Base-by-base conservation (phyloP, 1,140 invertebrate genomes). In the Agrypnia vestita region DNA sequence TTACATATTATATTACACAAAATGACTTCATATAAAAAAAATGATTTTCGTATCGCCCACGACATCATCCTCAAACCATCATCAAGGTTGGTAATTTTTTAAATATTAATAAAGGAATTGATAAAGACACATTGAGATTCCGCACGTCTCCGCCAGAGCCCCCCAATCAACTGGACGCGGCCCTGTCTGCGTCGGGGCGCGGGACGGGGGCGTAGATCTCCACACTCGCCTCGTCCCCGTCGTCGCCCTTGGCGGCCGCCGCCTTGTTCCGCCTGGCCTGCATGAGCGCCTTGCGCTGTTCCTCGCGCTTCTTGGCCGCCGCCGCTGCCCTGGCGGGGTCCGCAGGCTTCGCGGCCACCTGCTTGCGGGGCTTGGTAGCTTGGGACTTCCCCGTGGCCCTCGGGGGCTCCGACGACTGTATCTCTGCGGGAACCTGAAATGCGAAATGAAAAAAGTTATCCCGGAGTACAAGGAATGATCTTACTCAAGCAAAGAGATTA, bases 131-230 rank as follows among this genome's bases (percentile, higher is more conserved):
- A 35, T 35, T 35, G 25, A 35, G 25, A 62, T n/a, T 43, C 6
- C 0, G 10, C 13, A 35, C 35, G 19, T 62, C 19, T 62, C 25
- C 17, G 25, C 21, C 21, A 12, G 17, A 4, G 21, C 25, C 13
- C 25, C 6, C 6, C 43, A 8, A 69, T 69, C 64, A 69, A 49
- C 64, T 69, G 43, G 64, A 46, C n/a, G 43, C n/a, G 6, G 43
- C 15, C 17, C 11, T 46, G n/a, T 17, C 64, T 46, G 46, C 19
- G 35, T 64, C 61, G 19, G 19, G 43, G 44, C 69, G 12, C 43
- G 12, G 21, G 0, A 49, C 15, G n/a, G 69, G 69, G n/a, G 80
- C 76, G 59, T 69, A 81, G 55, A 81, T 81, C 47, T 81, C 76
- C 13, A 81, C 49, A 9, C 11, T 10, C 1, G 15, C 21, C 21